Evolutionary conservation across 2,888 invertebrate genomes (phyloP).

Genomic region (Thymelicus lineola): DNA sequence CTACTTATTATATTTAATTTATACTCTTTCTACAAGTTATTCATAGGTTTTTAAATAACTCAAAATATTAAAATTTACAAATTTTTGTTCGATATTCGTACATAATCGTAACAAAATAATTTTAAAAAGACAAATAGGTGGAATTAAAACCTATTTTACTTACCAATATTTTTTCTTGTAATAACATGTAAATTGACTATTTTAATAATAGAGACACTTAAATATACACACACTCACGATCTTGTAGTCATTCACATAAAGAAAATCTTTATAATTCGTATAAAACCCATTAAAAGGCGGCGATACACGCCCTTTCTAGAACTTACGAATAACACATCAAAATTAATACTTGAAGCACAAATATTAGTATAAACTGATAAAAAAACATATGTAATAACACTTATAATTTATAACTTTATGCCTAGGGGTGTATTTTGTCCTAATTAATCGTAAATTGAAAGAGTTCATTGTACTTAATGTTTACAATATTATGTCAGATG

Average conservation of each 20-base stretch:
- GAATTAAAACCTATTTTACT: background rate
- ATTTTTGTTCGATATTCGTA: no score
- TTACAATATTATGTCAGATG: conserved; percentile 62
- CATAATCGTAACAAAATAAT: no score
- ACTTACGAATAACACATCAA: background rate
- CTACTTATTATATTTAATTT: no score
- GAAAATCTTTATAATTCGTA: background rate
- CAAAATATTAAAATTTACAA: no score
- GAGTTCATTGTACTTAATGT: conserved; percentile 76
- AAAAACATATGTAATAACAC: conserved; percentile 47
- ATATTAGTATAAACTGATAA: conserved; percentile 37
- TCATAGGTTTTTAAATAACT: no score
- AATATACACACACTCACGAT: background rate
- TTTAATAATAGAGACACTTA: background rate
- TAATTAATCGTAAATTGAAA: conserved; percentile 52
- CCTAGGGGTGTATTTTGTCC: conserved; percentile 49
- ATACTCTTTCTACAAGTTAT: no score
- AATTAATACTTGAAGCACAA: conserved; percentile 6
- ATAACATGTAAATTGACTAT: background rate
- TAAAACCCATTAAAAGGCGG: background rate
- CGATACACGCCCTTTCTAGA: conserved; percentile 57
- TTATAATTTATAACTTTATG: conserved; percentile 59
- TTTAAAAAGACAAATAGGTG: no score
- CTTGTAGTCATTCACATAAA: background rate
- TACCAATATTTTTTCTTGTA: background rate